Percentiles rank a stretch among this genome's conserved stretches.
Evolutionary conservation across 1,140 invertebrate genomes (phyloP).

Genomic region (Dendroctonus ponderosae): DNA sequence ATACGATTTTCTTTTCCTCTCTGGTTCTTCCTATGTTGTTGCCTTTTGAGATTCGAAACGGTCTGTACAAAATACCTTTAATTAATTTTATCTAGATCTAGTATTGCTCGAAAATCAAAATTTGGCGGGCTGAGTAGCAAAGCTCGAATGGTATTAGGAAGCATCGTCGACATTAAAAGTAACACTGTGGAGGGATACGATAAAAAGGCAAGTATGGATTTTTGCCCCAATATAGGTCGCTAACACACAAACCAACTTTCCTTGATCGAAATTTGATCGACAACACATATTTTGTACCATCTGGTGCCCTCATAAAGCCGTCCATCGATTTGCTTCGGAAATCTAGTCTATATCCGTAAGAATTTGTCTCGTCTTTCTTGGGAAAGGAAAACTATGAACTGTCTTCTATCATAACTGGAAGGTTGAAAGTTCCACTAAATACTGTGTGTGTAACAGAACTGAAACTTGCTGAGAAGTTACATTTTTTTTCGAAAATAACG

Average conservation of each 20-base stretch:
- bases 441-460: too few species aligned
- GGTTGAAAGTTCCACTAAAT: too few species aligned
- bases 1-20: too few species aligned
- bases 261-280: neutral
- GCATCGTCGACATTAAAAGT: constrained; percentile 16
- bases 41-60: too few species aligned
- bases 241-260: too few species aligned
- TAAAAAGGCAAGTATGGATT: constrained; percentile 10
- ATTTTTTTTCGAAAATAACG: neutral
- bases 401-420: too few species aligned
- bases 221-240: too few species aligned
- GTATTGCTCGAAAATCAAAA: constrained; percentile 4
- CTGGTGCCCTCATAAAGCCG: neutral
- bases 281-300: neutral
- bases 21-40: too few species aligned
- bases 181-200: constrained; percentile 3
- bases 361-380: neutral
- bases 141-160: constrained; percentile 19
- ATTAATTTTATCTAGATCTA: too few species aligned
- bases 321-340: neutral
- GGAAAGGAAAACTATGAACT: neutral
- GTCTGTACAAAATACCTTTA: too few species aligned
- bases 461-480: too few species aligned
- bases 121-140: constrained; percentile 9
- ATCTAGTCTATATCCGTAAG: neutral